These are phyloP conservation scores for Sebastes umbrosus DNA, from an alignment of 2,797 vertebrate genomes.

Conservation along the genomic window DNA sequence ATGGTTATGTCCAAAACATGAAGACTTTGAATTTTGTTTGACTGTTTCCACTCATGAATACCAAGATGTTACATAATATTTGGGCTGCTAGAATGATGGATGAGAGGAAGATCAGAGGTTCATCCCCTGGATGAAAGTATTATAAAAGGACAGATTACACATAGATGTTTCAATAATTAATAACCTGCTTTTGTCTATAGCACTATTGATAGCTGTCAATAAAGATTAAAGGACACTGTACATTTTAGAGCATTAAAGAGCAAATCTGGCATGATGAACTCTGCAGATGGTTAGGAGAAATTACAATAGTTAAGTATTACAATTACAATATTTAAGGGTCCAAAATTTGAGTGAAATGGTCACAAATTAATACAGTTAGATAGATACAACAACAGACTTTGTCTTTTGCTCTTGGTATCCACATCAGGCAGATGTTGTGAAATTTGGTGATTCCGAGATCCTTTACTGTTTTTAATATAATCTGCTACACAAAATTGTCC, in stretches of 20 bases:
- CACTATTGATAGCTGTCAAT: not conserved
- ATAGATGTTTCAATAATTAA: not conserved
- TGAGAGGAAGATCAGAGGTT: not conserved
- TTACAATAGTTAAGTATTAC: not conserved
- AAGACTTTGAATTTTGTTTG: not conserved
- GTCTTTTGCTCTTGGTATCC: too few species aligned
- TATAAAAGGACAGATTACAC: not conserved
- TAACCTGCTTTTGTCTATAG: not conserved
- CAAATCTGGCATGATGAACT: not conserved
- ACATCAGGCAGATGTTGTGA: not conserved
- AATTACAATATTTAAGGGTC: not conserved
- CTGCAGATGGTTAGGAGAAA: not conserved
- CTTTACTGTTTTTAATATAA: not conserved
- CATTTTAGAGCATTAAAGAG: not conserved
- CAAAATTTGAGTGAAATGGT: not conserved
- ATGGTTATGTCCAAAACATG: not conserved
- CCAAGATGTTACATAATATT: constrained; percentile 18
- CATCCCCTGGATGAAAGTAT: not conserved
- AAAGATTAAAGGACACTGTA: not conserved
- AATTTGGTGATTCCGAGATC: not conserved
- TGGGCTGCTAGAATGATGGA: constrained; percentile 9
- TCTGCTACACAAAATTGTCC: not conserved
- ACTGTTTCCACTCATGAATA: constrained; percentile 17
- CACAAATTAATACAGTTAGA: not conserved
- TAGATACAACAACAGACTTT: not conserved